phyloP scores from a whole-genome alignment of 2,113 vertebrate species.

The Onychostoma macrolepis region DNA sequence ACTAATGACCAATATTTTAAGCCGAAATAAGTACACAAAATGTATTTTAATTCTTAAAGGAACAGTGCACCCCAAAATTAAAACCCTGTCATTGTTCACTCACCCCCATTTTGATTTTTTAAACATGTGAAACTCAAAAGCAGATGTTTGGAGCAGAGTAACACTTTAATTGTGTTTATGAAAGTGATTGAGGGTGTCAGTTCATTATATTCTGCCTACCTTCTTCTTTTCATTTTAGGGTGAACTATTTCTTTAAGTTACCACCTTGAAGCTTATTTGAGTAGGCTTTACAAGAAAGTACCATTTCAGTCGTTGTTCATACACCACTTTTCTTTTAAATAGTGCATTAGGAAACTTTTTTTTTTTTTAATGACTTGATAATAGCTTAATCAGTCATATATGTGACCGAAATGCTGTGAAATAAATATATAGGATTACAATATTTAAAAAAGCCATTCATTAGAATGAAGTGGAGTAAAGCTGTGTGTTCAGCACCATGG shows the following conservation, averaged over 20 bases:
- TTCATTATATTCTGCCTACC: neutral
- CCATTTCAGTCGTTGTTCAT: no score
- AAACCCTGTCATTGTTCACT: neutral
- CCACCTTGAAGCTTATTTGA: neutral
- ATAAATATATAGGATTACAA: neutral
- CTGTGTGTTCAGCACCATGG: conserved; percentile 71
- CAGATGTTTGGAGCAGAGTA: neutral
- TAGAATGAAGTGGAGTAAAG: neutral
- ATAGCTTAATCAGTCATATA: neutral
- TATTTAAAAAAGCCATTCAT: neutral
- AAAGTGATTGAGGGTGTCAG: neutral
- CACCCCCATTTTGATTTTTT: neutral
- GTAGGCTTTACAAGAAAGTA: neutral
- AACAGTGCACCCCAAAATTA: neutral
- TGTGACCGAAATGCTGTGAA: neutral
- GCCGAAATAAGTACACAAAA: neutral
- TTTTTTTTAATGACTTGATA: neutral
- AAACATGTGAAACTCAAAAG: neutral
- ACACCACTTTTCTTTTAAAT: neutral
- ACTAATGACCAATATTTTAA: neutral
- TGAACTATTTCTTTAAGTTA: neutral
- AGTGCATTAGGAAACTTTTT: neutral
- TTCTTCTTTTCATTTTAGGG: neutral
- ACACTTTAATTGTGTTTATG: neutral
- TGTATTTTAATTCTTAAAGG: neutral